Evolutionary conservation across 92 coral and sea anemone genomes (phyloP).

Genomic region (Siderastrea radians): DNA sequence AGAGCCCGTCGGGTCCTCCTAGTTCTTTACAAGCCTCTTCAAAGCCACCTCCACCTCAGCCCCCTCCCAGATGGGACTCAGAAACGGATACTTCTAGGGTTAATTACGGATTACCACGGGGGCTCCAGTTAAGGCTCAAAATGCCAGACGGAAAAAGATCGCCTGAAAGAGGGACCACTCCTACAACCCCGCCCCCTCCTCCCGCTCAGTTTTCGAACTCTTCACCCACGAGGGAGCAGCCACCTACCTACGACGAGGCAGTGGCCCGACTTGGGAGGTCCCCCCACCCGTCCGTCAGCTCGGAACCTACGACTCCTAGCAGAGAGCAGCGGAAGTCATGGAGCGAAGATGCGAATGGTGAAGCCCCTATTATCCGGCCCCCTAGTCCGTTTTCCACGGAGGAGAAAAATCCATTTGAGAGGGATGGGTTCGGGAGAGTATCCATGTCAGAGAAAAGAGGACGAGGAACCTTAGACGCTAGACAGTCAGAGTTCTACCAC

Average conservation of each 20-base stretch:
- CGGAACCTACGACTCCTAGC: conserved; percentile 16
- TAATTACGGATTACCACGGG: conserved; percentile 7
- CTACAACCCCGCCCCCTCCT: conserved; percentile 43
- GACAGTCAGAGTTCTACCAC: conserved; percentile 83
- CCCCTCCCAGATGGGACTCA: conserved; percentile 95
- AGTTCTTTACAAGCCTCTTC: conserved; percentile 52
- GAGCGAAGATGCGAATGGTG: conserved; percentile 24
- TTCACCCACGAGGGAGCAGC: conserved; percentile 24
- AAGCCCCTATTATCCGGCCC: conserved; percentile 59
- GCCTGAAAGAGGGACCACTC: conserved; percentile 7
- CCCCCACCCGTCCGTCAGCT: conserved; percentile 26
- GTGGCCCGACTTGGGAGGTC: conserved; percentile 52
- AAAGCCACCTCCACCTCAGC: conserved; percentile 76
- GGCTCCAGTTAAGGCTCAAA: conserved; percentile 35
- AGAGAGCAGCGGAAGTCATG: conserved; percentile 48
- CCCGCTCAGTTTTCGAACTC: conserved; percentile 39
- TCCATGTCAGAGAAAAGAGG: conserved; percentile 99
- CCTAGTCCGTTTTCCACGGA: conserved; percentile 65
- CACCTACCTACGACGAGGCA: conserved; percentile 70
- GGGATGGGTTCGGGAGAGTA: conserved; percentile 96
- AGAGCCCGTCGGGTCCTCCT: conserved; percentile 50
- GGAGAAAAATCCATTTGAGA: conserved; percentile 78
- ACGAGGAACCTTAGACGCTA: conserved; percentile 88
- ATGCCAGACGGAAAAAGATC: conserved; percentile 23
- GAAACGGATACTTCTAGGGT: conserved; percentile 46